These are phyloP conservation scores for Drosophila nebulosa DNA, from an alignment of 1,140 invertebrate genomes.

Conservation along the genomic window DNA sequence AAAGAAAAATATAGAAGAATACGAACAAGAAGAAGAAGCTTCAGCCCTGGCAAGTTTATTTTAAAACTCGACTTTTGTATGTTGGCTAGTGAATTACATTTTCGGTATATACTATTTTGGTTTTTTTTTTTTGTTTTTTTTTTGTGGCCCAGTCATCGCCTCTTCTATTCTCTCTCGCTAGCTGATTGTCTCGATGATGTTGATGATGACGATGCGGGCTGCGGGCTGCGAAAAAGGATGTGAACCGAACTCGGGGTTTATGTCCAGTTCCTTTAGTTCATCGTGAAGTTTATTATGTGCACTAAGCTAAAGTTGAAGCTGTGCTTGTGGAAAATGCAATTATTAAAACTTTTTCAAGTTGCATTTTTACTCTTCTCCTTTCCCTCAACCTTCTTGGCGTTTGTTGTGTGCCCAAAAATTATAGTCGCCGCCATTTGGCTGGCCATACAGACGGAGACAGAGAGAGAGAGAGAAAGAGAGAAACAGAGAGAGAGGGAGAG, in stretches of 20 bases:
- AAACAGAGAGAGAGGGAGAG: too few species aligned
- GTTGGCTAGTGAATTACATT: constrained; percentile 69
- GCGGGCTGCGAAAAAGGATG: neutral
- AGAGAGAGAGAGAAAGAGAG: too few species aligned
- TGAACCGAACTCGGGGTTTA: neutral
- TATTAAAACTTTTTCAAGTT: constrained; percentile 67
- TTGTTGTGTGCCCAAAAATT: constrained; percentile 49
- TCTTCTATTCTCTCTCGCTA: neutral
- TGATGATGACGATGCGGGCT: constrained; percentile 45
- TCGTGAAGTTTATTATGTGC: constrained; percentile 62
- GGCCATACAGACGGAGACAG: constrained; percentile 15
- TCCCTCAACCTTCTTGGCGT: constrained; percentile 15
- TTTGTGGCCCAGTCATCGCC: constrained; percentile 62
- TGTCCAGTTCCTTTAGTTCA: constrained; percentile 22
- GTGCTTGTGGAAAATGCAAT: constrained; percentile 58
- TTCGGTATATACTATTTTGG: constrained; percentile 74
- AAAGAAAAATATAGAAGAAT: constrained; percentile 8
- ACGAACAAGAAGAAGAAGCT: constrained; percentile 48
- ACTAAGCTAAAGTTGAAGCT: constrained; percentile 35
- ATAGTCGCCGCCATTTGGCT: constrained; percentile 52
- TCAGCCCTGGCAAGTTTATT: constrained; percentile 64
- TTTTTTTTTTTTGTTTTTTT: too few species aligned
- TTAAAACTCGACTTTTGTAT: constrained; percentile 74
- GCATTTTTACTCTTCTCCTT: constrained; percentile 14
- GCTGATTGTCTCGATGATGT: constrained; percentile 47